phyloP scores from a whole-genome alignment of 1,140 invertebrate species.

The Zaprionus camerounensis region DNA sequence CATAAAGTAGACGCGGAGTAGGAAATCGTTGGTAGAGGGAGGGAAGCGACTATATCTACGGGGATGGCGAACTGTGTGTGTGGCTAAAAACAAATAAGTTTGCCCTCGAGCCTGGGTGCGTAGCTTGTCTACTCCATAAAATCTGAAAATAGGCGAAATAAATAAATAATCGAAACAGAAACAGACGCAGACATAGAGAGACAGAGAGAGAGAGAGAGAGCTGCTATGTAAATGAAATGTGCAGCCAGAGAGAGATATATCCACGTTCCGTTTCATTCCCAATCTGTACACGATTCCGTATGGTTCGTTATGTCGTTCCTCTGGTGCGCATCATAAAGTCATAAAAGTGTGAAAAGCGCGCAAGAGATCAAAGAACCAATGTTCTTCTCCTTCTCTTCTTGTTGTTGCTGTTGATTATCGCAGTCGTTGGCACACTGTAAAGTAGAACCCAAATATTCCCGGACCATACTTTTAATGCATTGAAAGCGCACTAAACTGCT shows the following conservation, averaged over 20 bases:
- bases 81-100: conserved; percentile 39
- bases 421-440: conserved; percentile 5
- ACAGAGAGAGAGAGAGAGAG: background rate
- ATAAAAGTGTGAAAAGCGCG: conserved; percentile 71
- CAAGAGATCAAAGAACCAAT: conserved; percentile 58
- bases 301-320: conserved; percentile 56
- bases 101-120: background rate
- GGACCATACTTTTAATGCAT: background rate
- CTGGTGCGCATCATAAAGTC: conserved; percentile 66
- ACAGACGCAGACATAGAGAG: background rate
- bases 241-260: background rate
- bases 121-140: conserved; percentile 34
- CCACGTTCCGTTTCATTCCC: background rate
- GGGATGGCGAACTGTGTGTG: conserved; percentile 10
- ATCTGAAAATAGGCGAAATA: conserved; percentile 48
- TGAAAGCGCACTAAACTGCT: conserved; percentile 10
- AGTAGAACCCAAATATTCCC: background rate
- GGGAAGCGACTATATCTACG: background rate
- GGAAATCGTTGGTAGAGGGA: background rate
- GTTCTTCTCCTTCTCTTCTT: conserved; percentile 11
- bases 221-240: conserved; percentile 37
- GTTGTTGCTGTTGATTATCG: conserved; percentile 1
- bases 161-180: conserved; percentile 44
- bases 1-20: conserved; percentile 46
- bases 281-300: conserved; percentile 14